Conservation (phyloP, 2,888 invertebrate species). For the Plagiodera versicolora region DNA sequence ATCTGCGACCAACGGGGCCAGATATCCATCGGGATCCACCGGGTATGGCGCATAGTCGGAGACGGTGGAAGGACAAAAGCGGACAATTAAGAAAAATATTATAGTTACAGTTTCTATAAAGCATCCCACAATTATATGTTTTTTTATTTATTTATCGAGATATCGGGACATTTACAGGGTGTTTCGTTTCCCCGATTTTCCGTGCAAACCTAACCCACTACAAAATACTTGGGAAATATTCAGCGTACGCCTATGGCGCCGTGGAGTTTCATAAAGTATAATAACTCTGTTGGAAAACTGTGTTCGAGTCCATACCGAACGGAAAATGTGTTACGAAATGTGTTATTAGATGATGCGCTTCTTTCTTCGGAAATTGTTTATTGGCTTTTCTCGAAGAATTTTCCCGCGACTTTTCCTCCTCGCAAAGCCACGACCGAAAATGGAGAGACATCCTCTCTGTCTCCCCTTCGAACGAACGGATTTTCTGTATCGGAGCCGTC, state of each 20-base stretch:
- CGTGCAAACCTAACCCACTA: too few relatives aligned
- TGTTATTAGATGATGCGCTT: constrained; percentile 26
- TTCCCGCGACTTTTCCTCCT: neutral
- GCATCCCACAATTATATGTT: too few relatives aligned
- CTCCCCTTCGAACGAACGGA: too few relatives aligned
- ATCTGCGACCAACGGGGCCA: neutral
- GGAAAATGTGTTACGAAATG: constrained; percentile 23
- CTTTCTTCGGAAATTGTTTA: constrained; percentile 25
- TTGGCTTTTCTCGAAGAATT: constrained; percentile 18
- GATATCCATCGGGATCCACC: neutral
- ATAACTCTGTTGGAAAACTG: constrained; percentile 25
- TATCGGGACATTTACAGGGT: too few relatives aligned
- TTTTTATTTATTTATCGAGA: too few relatives aligned
- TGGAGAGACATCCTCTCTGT: constrained; percentile 13
- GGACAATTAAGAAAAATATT: too few relatives aligned
- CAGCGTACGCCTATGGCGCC: neutral
- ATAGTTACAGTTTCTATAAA: too few relatives aligned
- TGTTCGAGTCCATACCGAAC: constrained; percentile 17
- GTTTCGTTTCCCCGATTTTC: too few relatives aligned
- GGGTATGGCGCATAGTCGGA: too few relatives aligned
- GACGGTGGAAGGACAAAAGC: too few relatives aligned
- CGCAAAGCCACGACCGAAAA: neutral
- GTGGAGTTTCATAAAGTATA: constrained; percentile 25
- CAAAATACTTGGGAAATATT: too few relatives aligned
- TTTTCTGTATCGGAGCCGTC: too few relatives aligned